Percentiles rank a stretch among this genome's conserved stretches.
These are phyloP conservation scores for Ditylenchus dipsaci DNA, from an alignment of 1,140 invertebrate species.

Conservation along the genomic window DNA sequence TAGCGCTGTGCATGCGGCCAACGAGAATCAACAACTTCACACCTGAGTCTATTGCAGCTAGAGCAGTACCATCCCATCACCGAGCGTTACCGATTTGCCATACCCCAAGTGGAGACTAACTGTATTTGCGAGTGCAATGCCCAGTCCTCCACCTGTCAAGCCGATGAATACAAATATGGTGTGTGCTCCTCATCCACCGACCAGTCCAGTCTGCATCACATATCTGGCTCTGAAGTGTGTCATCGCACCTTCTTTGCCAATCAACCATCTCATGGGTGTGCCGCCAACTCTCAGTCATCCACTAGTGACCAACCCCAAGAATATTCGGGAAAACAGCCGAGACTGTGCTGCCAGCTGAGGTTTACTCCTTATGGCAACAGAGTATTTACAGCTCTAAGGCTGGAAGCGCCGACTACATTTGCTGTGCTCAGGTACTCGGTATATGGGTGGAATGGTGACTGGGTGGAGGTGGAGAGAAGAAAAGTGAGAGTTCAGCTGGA, in stretches of 20 bases:
- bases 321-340: background rate
- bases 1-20: background rate
- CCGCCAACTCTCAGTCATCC: background rate
- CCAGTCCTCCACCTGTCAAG: slow-evolving; percentile 27
- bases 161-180: slow-evolving; percentile 34
- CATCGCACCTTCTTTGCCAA: slow-evolving; percentile 33
- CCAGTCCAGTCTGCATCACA: background rate
- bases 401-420: slow-evolving; percentile 15
- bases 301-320: background rate
- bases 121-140: slow-evolving; percentile 44
- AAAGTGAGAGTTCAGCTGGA: slow-evolving; percentile 22
- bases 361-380: slow-evolving; percentile 16
- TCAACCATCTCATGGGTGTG: slow-evolving; percentile 18
- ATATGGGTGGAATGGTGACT: slow-evolving; percentile 12
- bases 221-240: slow-evolving; percentile 1
- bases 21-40: slow-evolving; percentile 25
- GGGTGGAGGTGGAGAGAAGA: slow-evolving; percentile 19
- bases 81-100: slow-evolving; percentile 40
- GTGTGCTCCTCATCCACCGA: slow-evolving; percentile 4
- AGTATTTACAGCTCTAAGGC: slow-evolving; percentile 18
- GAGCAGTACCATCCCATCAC: slow-evolving; percentile 46
- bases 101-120: slow-evolving; percentile 39
- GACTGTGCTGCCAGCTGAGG: slow-evolving; percentile 22
- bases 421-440: slow-evolving; percentile 22
- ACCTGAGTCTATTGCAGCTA: slow-evolving; percentile 32